Conservation (phyloP, 1,140 invertebrate species). For the Apocrypta bakeri region DNA sequence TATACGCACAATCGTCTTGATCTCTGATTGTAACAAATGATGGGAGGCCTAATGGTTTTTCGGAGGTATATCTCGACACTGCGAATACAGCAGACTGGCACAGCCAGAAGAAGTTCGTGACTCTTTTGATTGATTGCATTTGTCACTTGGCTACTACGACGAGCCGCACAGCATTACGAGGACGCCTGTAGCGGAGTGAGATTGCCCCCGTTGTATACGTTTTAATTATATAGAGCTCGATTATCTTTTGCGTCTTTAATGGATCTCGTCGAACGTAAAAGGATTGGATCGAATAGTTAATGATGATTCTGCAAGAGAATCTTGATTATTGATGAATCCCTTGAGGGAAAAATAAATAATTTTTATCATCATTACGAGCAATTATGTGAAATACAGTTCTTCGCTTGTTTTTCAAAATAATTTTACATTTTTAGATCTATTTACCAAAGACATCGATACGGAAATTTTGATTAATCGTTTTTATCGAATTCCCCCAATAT, state of each 20-base stretch:
- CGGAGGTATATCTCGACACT: background rate
- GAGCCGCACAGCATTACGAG: background rate
- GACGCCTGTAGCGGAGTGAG: conserved; percentile 50
- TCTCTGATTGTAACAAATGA: conserved; percentile 70
- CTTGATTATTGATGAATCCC: conserved; percentile 37
- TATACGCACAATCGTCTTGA: conserved; percentile 53
- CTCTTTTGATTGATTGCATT: conserved; percentile 68
- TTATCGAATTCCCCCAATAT: background rate
- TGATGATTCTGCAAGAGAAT: background rate
- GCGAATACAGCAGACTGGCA: conserved; percentile 12
- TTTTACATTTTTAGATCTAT: background rate
- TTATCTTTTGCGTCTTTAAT: conserved; percentile 58
- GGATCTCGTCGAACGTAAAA: conserved; percentile 23
- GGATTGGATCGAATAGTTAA: conserved; percentile 17
- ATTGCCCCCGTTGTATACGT: conserved; percentile 53
- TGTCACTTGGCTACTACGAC: conserved; percentile 60
- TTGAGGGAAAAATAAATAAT: background rate
- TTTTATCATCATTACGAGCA: background rate
- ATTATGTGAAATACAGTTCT: background rate
- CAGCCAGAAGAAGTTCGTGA: conserved; percentile 37
- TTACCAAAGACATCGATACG: background rate
- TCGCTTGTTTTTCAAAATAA: background rate
- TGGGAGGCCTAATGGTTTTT: conserved; percentile 65
- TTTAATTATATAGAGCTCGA: conserved; percentile 66
- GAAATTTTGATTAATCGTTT: background rate